Base-by-base conservation (phyloP, 2,113 vertebrate species). In the Silurus meridionalis region DNA sequence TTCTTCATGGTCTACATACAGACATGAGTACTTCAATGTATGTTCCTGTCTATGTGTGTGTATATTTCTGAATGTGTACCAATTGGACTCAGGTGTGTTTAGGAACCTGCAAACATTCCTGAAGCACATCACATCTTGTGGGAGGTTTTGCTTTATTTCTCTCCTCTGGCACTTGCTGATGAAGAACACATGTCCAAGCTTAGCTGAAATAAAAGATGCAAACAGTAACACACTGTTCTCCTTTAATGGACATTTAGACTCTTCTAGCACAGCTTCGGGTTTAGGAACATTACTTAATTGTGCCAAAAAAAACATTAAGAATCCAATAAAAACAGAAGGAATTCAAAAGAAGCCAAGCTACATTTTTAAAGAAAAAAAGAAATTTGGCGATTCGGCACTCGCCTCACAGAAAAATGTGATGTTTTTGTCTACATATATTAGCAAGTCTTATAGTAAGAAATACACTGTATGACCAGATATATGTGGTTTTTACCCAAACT, bases 151-250 rank as follows among this genome's bases (percentile, higher is more conserved):
- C 63, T 66, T 63, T n/a, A 19, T 11, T n/a, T 66, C 15, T 7
- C 4, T 4, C 19, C 17, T 5, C 46, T 0, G 9, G 19, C 1
- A 8, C 50, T 50, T 3, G 46, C 71, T 50, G 71, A 50, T 74
- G 71, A 71, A 8, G 67, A 71, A 71, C 67, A 71, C 37, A 74
- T 74, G 46, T 74, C 71, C 46, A 50, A 74, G 71, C 71, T 74
- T 17, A 23, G 46, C 71, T 74, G 17, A 74, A 74, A 74, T 23
- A 74, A 74, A 74, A 11, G 71, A 74, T 50, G 67, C 28, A 21
- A 74, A 50, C 46, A 50, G 46, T 74, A 23, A 23, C 71, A 52
- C 9, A 0, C 48, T 74, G 8, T 13, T 74, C 71, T 50, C 71
- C 19, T 74, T 74, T 50, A 74, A 74, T 74, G 71, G 48, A 74